phyloP scores from a whole-genome alignment of 2,888 invertebrate genomes.

The Drosophila diplacantha region DNA sequence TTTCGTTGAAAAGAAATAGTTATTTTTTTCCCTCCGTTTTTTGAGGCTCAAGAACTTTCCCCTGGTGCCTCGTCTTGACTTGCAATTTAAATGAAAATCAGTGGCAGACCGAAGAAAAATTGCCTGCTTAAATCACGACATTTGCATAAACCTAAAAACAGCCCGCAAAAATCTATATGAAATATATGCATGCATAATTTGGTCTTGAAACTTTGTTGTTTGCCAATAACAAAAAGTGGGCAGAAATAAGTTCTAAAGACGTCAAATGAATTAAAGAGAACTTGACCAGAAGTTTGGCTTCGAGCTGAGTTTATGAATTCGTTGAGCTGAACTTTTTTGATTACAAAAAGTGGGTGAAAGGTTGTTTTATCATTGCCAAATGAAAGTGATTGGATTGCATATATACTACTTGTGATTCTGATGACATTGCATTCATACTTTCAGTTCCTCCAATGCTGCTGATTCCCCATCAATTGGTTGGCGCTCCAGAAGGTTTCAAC shows the following conservation, averaged over 20 bases:
- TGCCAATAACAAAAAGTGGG: constrained; percentile 40
- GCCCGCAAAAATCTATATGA: constrained; percentile 28
- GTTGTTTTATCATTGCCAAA: not conserved
- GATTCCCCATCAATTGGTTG: constrained; percentile 94
- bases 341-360: constrained; percentile 13
- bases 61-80: constrained; percentile 47
- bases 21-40: constrained; percentile 14
- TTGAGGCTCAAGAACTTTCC: constrained; percentile 46
- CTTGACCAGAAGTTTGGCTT: constrained; percentile 29
- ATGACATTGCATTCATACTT: constrained; percentile 8
- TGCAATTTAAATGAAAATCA: constrained; percentile 70
- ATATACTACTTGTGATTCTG: not conserved
- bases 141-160: constrained; percentile 53
- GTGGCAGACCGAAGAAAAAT: constrained; percentile 48
- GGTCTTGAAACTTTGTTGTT: constrained; percentile 51
- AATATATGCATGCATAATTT: constrained; percentile 51
- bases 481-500: constrained; percentile 89
- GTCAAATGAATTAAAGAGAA: constrained; percentile 56
- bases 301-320: constrained; percentile 16
- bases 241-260: constrained; percentile 39
- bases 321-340: constrained; percentile 22
- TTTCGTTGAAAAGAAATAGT: constrained; percentile 60
- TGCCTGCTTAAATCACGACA: constrained; percentile 28
- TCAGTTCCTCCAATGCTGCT: constrained; percentile 93
- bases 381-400: constrained; percentile 9